A percentile compares a stretch with the other conserved stretches of the same genome.
These are phyloP conservation scores for Diabrotica undecimpunctata DNA, from an alignment of 1,140 invertebrate genomes.

Conservation along the genomic window DNA sequence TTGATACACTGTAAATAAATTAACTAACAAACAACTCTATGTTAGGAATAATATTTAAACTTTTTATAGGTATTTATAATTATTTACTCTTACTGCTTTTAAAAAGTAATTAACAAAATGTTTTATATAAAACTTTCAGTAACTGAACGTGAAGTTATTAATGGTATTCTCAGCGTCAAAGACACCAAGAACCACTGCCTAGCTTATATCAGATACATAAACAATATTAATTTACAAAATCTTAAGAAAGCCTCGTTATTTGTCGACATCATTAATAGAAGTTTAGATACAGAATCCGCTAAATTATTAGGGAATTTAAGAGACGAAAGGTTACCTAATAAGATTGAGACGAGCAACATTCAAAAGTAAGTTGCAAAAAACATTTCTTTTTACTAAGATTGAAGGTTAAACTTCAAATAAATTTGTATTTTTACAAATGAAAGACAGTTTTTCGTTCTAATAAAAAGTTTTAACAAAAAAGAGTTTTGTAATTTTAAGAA, in stretches of 20 bases:
- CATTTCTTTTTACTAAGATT: background rate
- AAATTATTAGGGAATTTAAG: conserved; percentile 85
- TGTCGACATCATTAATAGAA: conserved; percentile 90
- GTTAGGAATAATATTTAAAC: too few relatives aligned
- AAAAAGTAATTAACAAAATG: too few relatives aligned
- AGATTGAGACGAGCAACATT: conserved; percentile 84
- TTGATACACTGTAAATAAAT: too few relatives aligned
- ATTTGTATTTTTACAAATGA: too few relatives aligned
- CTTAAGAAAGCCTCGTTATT: conserved; percentile 90
- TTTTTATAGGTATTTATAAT: too few relatives aligned
- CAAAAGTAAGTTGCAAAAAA: conserved; percentile 79
- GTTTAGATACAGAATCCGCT: conserved; percentile 89
- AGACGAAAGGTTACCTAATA: conserved; percentile 80
- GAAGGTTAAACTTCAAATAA: background rate
- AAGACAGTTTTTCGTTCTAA: too few relatives aligned
- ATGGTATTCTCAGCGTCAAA: conserved; percentile 88
- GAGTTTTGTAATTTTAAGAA: too few relatives aligned
- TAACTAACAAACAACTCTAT: too few relatives aligned
- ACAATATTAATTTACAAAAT: conserved; percentile 96
- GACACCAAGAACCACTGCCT: conserved; percentile 95
- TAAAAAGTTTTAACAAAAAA: too few relatives aligned
- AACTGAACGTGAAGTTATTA: conserved; percentile 95
- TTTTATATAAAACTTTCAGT: conserved; percentile 71
- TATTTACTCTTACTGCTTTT: too few relatives aligned
- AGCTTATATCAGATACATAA: conserved; percentile 94